Evolutionary conservation across 1,140 invertebrate genomes (phyloP), one percentile per base, ranked within the genome.

Genomic region (Holotrichia oblita): DNA sequence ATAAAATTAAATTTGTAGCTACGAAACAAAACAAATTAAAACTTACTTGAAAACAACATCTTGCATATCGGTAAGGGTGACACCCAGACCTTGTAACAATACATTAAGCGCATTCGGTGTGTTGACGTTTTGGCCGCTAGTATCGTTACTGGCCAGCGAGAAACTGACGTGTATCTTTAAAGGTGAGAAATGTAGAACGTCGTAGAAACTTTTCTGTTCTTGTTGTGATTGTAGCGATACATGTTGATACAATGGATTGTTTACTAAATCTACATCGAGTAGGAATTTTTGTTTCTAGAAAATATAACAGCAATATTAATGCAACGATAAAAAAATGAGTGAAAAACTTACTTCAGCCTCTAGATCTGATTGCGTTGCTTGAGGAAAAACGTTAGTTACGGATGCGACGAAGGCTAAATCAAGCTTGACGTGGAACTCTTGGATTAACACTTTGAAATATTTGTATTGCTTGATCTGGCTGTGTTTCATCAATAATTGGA

Each of bases 21-120:
- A 34, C 1, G 27, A 34, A 4, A 34, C 4, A 34, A 44, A 74
- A 22, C 41, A 42, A 3, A 12, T 14, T 8, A 3, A 40, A 27
- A n/a, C 88, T 89, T 89, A 97, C 94, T 97, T 98, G 88, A 99
- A 99, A n/a, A 99, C 93, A 77, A 99, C 97, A 89, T 99, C 98
- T 83, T 99, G 97, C 83, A 99, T 94, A 88, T 99, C 98, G 0
- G 97, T 99, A 12, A 99, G 87, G 0, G 97, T 99, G 0, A 98
- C 96, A 8, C 98, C 98, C 34, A 99, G 93, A 87, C 96, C 97
- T 88, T 99, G 96, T 7, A 99, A 88, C 77, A 99, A 87, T 20
- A 98, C 93, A 79, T 95, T 95, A 6, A 98, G 85, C 82, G 97
- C 91, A 69, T 90, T 89, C 6, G 92, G 91, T 27, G 92, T 83